Conservation (phyloP, 2,797 vertebrate genomes). For the Aselliscus stoliczkanus region DNA sequence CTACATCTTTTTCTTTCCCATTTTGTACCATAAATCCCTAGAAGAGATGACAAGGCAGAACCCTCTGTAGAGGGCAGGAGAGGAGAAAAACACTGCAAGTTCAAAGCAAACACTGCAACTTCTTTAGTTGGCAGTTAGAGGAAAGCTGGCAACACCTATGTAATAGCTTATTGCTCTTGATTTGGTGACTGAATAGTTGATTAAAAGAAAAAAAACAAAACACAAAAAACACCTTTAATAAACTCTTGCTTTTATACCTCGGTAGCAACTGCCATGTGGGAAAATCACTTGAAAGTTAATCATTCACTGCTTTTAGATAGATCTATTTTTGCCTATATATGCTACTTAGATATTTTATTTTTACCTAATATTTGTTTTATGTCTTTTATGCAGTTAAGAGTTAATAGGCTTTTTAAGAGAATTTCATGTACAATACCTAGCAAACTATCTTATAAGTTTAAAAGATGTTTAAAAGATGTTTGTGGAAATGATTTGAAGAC, state of each 20-base stretch:
- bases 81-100: neutral
- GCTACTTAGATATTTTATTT: neutral
- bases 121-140: neutral
- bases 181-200: neutral
- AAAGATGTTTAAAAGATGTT: neutral
- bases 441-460: neutral
- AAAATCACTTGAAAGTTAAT: constrained; percentile 38
- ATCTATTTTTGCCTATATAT: neutral
- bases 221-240: neutral
- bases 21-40: neutral
- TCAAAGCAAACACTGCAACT: neutral
- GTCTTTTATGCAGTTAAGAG: neutral
- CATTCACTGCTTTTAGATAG: neutral
- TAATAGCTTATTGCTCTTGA: neutral
- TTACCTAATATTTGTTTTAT: neutral
- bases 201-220: neutral
- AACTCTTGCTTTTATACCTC: neutral
- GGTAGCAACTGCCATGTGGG: neutral
- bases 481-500: neutral
- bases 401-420: constrained; percentile 1
- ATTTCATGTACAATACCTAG: neutral
- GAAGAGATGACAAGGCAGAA: neutral
- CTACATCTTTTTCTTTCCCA: neutral
- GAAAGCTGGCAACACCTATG: neutral
- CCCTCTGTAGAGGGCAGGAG: neutral